Conservation (phyloP, 2,113 vertebrate genomes). For the Hippopotamus amphibius region DNA sequence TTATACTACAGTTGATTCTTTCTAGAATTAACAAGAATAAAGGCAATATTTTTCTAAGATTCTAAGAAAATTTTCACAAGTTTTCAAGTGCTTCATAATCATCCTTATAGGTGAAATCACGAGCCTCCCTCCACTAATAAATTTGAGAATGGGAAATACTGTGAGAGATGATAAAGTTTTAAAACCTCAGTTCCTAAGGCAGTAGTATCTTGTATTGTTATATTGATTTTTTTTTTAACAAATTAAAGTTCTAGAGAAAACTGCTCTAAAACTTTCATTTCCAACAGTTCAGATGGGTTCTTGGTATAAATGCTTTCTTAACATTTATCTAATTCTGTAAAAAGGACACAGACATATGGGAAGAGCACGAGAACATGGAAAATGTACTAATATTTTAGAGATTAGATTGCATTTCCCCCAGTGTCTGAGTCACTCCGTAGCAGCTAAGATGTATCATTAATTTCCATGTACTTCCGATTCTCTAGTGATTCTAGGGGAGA, state of each 20-base stretch:
- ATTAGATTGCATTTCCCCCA: not conserved
- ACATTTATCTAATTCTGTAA: conserved; percentile 31
- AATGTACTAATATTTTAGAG: conserved; percentile 19
- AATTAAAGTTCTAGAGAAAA: conserved; percentile 26
- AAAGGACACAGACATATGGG: not conserved
- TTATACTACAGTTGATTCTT: not conserved
- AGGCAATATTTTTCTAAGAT: conserved; percentile 46
- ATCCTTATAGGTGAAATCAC: not conserved
- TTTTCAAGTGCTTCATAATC: conserved; percentile 45
- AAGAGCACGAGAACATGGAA: not conserved
- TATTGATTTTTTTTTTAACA: not conserved
- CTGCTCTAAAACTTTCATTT: conserved; percentile 17
- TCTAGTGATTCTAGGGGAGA: not conserved
- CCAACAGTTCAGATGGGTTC: not conserved
- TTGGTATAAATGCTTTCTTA: not conserved
- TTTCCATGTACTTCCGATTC: not conserved
- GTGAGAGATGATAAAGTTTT: not conserved
- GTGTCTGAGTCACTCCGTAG: not conserved
- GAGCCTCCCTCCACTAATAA: conserved; percentile 58
- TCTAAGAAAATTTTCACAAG: conserved; percentile 42
- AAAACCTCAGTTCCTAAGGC: not conserved
- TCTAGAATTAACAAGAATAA: conserved; percentile 12
- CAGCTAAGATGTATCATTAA: not conserved
- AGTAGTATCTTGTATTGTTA: not conserved
- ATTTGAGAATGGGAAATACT: conserved; percentile 12